A percentile compares a stretch with the other conserved stretches of the same genome.
Conservation (phyloP, 2,797 vertebrate species). For the Mergus octosetaceus region DNA sequence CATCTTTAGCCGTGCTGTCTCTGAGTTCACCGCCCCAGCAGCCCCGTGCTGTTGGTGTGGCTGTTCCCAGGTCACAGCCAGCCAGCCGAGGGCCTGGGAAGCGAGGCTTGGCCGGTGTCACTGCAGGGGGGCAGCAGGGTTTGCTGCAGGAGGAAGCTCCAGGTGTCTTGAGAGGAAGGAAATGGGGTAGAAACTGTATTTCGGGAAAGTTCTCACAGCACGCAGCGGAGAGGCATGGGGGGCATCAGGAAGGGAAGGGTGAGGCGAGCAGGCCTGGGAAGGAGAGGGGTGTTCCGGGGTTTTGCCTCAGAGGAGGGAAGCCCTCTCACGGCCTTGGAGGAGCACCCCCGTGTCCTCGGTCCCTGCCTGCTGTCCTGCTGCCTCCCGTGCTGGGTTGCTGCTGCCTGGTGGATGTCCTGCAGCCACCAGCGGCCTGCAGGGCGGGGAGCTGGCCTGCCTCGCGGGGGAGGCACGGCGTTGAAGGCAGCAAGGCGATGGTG, state of each 20-base stretch:
- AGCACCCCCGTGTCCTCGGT: neutral
- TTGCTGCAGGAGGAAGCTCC: neutral
- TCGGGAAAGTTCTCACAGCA: neutral
- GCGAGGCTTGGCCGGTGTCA: neutral
- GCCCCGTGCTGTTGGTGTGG: rapidly evolving
- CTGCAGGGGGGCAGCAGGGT: neutral
- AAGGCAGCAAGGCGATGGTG: neutral
- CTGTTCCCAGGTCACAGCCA: neutral
- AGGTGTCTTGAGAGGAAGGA: constrained; percentile 34
- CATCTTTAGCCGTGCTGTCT: neutral
- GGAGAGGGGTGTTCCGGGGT: neutral
- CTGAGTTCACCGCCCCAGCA: rapidly evolving
- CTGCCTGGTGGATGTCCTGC: neutral
- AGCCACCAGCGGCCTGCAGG: neutral
- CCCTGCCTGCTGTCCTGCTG: neutral
- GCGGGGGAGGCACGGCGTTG: rapidly evolving
- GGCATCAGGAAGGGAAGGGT: neutral
- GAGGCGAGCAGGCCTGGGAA: neutral
- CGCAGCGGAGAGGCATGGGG: neutral
- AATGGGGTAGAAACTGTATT: neutral
- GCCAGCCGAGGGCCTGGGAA: neutral
- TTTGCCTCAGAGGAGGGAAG: neutral
- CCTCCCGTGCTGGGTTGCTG: neutral
- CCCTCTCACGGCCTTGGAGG: neutral
- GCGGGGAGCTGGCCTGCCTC: neutral